Evolutionary conservation across 2,113 vertebrate species (phyloP), one percentile per base, ranked within the genome.

Genomic region (Morone chrysops): DNA sequence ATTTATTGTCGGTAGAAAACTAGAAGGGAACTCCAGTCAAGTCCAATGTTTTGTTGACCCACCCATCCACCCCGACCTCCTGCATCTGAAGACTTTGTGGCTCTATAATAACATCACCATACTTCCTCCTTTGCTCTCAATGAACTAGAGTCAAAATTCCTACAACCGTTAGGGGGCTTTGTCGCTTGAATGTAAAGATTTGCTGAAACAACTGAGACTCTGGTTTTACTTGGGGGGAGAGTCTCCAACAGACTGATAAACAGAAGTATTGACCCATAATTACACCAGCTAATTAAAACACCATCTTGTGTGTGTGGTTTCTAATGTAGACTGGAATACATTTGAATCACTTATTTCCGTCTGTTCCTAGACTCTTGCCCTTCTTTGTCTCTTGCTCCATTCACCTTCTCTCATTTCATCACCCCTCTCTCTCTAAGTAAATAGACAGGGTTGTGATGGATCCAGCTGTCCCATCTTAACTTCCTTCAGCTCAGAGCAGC

Each of bases 391-490:
- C 74, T 60, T 69, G 70, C 70, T 75, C 69, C 71, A n/a, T 62
- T 89, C 91, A 87, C 87, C 90, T 88, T 92, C 84, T 89, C 83
- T 76, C 59, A 65, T 86, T 88, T 88, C 68, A 54, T 81, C 80
- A 80, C 81, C 67, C 62, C 65, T 22, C 48, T 47, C 72, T 77
- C 74, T 73, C 67, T 41, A 40, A 84, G 82, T 84, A 90, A 90
- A 90, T 45, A 93, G 92, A 92, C 88, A 92, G 73, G 78, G 63
- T 36, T 77, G 83, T 88, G 87, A 92, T 87, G 89, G 89, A 94
- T 94, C 92, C 92, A 93, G 91, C 93, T 90, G 93, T 93, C 93
- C 90, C 48, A 48, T 87, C 93, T 90, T 92, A 87, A 92, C 91
- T 91, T 95, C 87, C 85, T 70, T 86, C 88, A 82, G 81, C 87